Evolutionary conservation across 1,140 invertebrate genomes (phyloP), one percentile per base, ranked within the genome.

Genomic region (Chionoecetes opilio): DNA sequence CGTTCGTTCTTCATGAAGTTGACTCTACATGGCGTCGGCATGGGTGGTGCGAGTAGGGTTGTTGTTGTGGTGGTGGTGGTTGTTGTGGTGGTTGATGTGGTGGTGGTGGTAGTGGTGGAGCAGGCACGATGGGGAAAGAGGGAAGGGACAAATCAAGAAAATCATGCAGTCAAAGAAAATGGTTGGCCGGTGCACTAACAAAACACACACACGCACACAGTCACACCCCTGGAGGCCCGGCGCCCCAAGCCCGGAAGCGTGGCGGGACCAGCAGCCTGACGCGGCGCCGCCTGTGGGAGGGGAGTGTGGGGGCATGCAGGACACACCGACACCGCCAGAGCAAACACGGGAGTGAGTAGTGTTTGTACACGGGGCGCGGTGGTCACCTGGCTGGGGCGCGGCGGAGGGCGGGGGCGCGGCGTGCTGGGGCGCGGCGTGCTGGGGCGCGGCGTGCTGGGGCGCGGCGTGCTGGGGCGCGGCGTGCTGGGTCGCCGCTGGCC

Each of bases 1-100:
- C 98, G 99, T 97, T 99, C 99, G 97, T 99, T 99, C 97, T 99
- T 99, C 98, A 99, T 99, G 97, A 99, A 99, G 97, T 99, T 99
- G 11, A 99, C 99, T 95, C 99, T 99, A 97, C 35, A 87, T 75
- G 92, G 35, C 86, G 37, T 82, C 93, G 87, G 31, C 90, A 93
- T 2, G 11, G 46, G 89, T 93, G 92, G 93, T 93, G 82, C 46
- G 82, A 88, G 94, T 94, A 41, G 82, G 92, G 63, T 91, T 32
- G 89, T 91, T 31, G 93, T 41, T n/a, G 90, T 93, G 46, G 93
- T 82, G 90, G 93, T 46, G 93, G 92, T 93, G 82, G 82, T 84
- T 87, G 63, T 91, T 29, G 35, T 91, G 46, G 92, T 82, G 46
- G 37, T 46, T n/a, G 90, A 38, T 35, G n/a, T 91, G 86, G 84